Evolutionary conservation across 2,113 vertebrate species (phyloP).

Genomic region (Archocentrus centrarchus): DNA sequence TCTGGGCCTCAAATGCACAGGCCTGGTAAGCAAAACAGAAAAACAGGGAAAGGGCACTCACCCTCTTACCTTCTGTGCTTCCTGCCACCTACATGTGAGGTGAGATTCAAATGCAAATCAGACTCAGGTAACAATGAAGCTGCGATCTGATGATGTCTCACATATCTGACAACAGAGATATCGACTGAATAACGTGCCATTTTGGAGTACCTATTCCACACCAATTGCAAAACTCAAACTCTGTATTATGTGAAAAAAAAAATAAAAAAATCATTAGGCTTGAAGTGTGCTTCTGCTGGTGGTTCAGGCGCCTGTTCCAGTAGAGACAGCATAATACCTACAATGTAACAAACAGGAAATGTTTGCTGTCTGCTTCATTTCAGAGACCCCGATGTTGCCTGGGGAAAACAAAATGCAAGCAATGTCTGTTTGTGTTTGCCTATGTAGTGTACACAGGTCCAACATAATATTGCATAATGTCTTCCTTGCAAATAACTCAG

Average conservation of each 20-base stretch:
- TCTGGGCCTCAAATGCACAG: neutral
- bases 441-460: slow-evolving; percentile 64
- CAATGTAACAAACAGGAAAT: slow-evolving; percentile 65
- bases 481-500: slow-evolving; percentile 50
- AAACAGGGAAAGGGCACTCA: neutral
- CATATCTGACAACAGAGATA: neutral
- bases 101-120: neutral
- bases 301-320: slow-evolving; percentile 19
- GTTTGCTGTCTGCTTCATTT: slow-evolving; percentile 65
- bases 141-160: neutral
- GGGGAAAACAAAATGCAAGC: slow-evolving; percentile 65
- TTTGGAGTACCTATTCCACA: neutral
- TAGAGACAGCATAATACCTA: slow-evolving; percentile 35
- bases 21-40: neutral
- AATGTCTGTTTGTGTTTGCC: slow-evolving; percentile 68
- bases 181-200: neutral
- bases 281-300: slow-evolving; percentile 9
- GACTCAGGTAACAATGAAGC: neutral
- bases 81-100: neutral
- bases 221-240: slow-evolving; percentile 4
- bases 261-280: slow-evolving; percentile 27
- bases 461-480: slow-evolving; percentile 56
- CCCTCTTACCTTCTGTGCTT: neutral
- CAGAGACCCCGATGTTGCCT: slow-evolving; percentile 47
- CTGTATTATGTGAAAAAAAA: neutral